phyloP scores from a whole-genome alignment of 1,140 invertebrate genomes.

The Drosophila kanapiae region DNA sequence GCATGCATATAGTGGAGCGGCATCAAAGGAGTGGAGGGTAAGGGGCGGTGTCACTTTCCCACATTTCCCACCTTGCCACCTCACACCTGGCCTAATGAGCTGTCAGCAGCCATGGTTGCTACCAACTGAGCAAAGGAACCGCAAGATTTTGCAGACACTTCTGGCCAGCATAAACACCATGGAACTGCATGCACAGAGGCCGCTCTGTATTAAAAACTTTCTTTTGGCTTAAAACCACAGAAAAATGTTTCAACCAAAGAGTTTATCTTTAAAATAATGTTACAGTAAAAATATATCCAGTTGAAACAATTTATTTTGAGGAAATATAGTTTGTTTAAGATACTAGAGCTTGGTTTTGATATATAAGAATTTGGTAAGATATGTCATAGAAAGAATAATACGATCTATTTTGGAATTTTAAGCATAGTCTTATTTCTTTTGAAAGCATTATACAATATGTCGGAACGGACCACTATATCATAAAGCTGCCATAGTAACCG shows the following conservation, averaged over 20 bases:
- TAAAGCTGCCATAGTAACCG: too few relatives aligned
- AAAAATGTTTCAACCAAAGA: not conserved
- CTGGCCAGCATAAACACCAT: constrained; percentile 16
- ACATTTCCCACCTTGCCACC: constrained; percentile 15
- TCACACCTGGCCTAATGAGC: constrained; percentile 56
- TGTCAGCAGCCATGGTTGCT: constrained; percentile 53
- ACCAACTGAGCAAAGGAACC: constrained; percentile 52
- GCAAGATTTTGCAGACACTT: constrained; percentile 60
- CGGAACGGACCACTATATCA: too few relatives aligned
- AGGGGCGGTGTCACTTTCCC: not conserved
- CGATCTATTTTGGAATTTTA: too few relatives aligned
- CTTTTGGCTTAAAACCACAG: not conserved
- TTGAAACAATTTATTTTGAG: not conserved
- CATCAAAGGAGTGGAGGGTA: too few relatives aligned
- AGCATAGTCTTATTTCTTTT: too few relatives aligned
- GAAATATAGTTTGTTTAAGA: too few relatives aligned
- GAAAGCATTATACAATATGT: too few relatives aligned
- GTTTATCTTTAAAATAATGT: not conserved
- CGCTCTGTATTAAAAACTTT: not conserved
- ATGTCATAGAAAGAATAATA: too few relatives aligned
- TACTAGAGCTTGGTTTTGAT: too few relatives aligned
- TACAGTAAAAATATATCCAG: too few relatives aligned
- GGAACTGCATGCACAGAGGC: not conserved
- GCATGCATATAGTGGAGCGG: constrained; percentile 24
- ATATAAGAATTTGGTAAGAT: too few relatives aligned